Evolutionary conservation across 2,797 vertebrate species (phyloP).

Genomic region (Amazona finschi): DNA sequence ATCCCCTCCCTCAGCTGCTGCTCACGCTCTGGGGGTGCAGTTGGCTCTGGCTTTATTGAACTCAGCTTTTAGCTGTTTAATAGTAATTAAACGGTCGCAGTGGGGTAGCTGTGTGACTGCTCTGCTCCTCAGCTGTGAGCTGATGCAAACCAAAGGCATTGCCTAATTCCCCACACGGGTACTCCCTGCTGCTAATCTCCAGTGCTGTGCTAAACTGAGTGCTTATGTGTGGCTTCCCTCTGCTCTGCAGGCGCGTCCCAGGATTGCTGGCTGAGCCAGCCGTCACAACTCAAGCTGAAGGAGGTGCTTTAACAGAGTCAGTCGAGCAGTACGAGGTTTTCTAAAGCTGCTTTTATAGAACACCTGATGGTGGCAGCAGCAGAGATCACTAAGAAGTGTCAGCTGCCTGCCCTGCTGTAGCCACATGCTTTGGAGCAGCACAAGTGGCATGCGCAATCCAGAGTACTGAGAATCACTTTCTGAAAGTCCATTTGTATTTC

Average conservation of each 20-base stretch:
- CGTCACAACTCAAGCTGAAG: background rate
- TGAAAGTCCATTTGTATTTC: background rate
- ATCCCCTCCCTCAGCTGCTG: too few species aligned
- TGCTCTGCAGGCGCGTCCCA: background rate
- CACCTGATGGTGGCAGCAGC: background rate
- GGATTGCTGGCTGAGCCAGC: background rate
- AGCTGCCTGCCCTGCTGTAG: background rate
- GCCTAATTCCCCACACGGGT: background rate
- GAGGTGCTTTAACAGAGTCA: background rate
- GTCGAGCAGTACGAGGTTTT: background rate
- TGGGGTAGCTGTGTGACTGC: fast-evolving
- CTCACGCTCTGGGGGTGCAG: background rate
- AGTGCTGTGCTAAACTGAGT: fast-evolving
- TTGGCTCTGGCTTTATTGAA: background rate
- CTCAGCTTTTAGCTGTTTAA: background rate
- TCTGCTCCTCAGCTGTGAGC: background rate
- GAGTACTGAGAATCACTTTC: background rate
- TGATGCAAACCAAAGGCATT: background rate
- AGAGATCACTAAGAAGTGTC: background rate
- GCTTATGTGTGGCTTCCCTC: fast-evolving
- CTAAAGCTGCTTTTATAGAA: background rate
- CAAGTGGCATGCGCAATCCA: fast-evolving
- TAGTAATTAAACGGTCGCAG: background rate
- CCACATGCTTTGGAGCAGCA: background rate
- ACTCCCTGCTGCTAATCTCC: too few species aligned